These are phyloP conservation scores for Chaetogeoica ovagalla DNA, from an alignment of 2,888 invertebrate genomes.

Conservation along the genomic window DNA sequence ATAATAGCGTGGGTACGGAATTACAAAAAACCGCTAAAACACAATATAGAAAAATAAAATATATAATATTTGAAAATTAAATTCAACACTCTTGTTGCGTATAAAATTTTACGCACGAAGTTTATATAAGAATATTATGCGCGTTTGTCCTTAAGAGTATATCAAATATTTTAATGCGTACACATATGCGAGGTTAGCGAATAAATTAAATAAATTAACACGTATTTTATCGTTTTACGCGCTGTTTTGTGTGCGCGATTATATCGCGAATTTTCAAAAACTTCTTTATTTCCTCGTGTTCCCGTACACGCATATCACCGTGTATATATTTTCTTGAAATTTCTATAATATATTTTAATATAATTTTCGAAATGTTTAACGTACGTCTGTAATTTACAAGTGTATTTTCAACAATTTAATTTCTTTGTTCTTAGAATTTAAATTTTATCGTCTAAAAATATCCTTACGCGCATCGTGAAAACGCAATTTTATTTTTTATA, in stretches of 20 bases:
- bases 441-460: too few relatives aligned
- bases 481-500: too few relatives aligned
- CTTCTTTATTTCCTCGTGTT: slow-evolving; percentile 9
- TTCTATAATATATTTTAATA: neutral
- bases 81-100: slow-evolving; percentile 1
- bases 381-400: too few relatives aligned
- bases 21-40: neutral
- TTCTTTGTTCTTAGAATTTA: too few relatives aligned
- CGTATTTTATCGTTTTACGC: slow-evolving; percentile 23
- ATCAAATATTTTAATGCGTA: slow-evolving; percentile 24
- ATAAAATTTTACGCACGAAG: neutral
- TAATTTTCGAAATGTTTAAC: too few relatives aligned
- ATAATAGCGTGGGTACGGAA: too few relatives aligned
- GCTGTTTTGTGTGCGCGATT: slow-evolving; percentile 19
- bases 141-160: slow-evolving; percentile 7
- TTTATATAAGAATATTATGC: neutral
- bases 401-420: too few relatives aligned
- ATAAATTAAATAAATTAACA: slow-evolving; percentile 23
- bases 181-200: neutral
- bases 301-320: neutral
- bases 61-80: neutral
- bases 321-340: neutral
- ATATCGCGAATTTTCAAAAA: slow-evolving; percentile 32
- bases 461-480: too few relatives aligned
- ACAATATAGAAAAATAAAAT: neutral